Conservation (phyloP, 1,140 invertebrate species). For the Tachypleus tridentatus region DNA sequence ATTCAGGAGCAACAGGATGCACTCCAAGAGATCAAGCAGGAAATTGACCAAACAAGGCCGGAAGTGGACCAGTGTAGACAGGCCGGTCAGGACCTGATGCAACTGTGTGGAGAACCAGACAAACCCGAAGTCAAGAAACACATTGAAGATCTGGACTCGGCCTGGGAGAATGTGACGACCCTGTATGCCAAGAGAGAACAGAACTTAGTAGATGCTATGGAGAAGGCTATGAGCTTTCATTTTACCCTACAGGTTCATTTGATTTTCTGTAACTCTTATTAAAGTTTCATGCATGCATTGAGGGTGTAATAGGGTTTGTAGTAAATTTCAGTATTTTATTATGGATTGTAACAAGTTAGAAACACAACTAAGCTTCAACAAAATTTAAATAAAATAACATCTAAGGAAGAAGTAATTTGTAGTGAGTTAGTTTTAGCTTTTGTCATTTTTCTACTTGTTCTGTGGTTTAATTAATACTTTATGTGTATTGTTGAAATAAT, state of each 20-base stretch:
- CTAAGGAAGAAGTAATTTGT: too few relatives aligned
- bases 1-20: conserved; percentile 91
- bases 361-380: too few relatives aligned
- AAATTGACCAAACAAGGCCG: conserved; percentile 82
- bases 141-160: conserved; percentile 86
- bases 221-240: conserved; percentile 97
- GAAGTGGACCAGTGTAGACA: conserved; percentile 82
- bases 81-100: conserved; percentile 82
- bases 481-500: too few relatives aligned
- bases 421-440: too few relatives aligned
- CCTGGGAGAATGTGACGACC: conserved; percentile 87
- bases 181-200: conserved; percentile 84
- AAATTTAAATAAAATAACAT: too few relatives aligned
- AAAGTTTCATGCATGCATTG: too few relatives aligned
- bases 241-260: conserved; percentile 66
- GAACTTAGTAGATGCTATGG: conserved; percentile 92
- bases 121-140: conserved; percentile 96
- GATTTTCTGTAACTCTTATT: too few relatives aligned
- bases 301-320: too few relatives aligned
- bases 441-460: too few relatives aligned
- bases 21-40: conserved; percentile 75
- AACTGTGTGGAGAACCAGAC: conserved; percentile 84
- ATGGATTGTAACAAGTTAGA: too few relatives aligned
- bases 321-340: too few relatives aligned
- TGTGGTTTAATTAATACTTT: too few relatives aligned